Conservation (phyloP, 2,113 vertebrate species). For the Carlito syrichta region DNA sequence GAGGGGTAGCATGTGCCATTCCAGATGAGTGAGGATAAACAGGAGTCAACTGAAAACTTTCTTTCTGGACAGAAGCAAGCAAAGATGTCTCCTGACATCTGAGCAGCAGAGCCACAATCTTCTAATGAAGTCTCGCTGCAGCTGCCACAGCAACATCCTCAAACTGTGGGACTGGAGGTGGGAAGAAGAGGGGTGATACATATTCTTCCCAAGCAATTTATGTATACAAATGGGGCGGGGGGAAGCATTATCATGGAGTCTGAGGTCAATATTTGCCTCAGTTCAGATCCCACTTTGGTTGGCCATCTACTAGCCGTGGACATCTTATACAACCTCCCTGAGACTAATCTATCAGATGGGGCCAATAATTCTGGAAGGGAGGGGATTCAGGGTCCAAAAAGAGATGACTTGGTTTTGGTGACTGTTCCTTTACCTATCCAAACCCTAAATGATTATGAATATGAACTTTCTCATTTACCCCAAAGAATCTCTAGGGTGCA, state of each 20-base stretch:
- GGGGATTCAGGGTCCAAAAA: background rate
- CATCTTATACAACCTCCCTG: background rate
- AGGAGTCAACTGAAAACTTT: background rate
- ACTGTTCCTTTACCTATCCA: background rate
- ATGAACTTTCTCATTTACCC: background rate
- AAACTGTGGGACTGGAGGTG: background rate
- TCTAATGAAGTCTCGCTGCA: background rate
- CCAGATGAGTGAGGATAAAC: slow-evolving; percentile 37
- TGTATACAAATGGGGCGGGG: background rate
- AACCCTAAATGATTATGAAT: background rate
- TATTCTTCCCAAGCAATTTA: background rate
- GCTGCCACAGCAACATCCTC: background rate
- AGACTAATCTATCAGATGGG: background rate
- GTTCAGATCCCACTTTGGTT: background rate
- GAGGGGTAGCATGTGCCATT: slow-evolving; percentile 67
- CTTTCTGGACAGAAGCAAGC: background rate
- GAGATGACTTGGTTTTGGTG: background rate
- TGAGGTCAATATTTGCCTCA: background rate
- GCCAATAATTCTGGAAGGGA: background rate
- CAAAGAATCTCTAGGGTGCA: background rate
- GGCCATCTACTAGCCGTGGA: background rate
- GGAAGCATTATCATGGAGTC: background rate
- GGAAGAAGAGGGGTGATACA: accelerated
- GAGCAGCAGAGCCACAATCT: background rate
- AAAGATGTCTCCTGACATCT: background rate